Evolutionary conservation across 2,888 invertebrate genomes (phyloP).

Genomic region (Archaeoteleia sp.): DNA sequence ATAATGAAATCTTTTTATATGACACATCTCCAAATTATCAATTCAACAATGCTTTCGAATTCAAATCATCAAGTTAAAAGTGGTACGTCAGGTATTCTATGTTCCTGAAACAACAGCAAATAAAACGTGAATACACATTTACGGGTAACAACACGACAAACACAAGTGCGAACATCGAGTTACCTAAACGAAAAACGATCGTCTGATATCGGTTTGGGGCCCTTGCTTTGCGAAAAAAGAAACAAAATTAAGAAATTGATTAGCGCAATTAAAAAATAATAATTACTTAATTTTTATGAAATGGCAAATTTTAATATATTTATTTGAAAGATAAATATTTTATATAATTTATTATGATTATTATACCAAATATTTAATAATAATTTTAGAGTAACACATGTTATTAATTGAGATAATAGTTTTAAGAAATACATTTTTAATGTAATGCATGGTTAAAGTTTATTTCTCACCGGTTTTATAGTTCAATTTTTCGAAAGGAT

Average conservation of each 20-base stretch:
- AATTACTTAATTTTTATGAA: too few relatives aligned
- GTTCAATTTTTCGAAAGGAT: slow-evolving; percentile 75
- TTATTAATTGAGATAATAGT: too few relatives aligned
- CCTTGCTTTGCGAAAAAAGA: slow-evolving; percentile 68
- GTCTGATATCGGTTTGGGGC: slow-evolving; percentile 73
- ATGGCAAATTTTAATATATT: background rate
- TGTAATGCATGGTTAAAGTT: too few relatives aligned
- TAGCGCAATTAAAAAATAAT: too few relatives aligned
- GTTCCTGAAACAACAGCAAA: slow-evolving; percentile 31
- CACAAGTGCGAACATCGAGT: slow-evolving; percentile 59
- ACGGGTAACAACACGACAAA: slow-evolving; percentile 37
- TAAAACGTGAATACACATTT: slow-evolving; percentile 36
- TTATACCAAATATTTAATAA: background rate
- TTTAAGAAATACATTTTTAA: background rate
- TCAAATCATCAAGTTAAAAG: too few relatives aligned
- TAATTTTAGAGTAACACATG: too few relatives aligned
- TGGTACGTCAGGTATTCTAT: slow-evolving; percentile 1
- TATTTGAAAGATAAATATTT: slow-evolving; percentile 6
- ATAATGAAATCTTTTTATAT: too few relatives aligned
- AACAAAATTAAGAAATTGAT: slow-evolving; percentile 45
- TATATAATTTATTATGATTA: slow-evolving; percentile 6
- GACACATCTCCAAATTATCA: too few relatives aligned
- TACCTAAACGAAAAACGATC: slow-evolving; percentile 74
- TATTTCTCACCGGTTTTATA: slow-evolving; percentile 72
- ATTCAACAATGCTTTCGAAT: too few relatives aligned